phyloP scores from a whole-genome alignment of 2,888 invertebrate species.

The Tiphia femorata region DNA sequence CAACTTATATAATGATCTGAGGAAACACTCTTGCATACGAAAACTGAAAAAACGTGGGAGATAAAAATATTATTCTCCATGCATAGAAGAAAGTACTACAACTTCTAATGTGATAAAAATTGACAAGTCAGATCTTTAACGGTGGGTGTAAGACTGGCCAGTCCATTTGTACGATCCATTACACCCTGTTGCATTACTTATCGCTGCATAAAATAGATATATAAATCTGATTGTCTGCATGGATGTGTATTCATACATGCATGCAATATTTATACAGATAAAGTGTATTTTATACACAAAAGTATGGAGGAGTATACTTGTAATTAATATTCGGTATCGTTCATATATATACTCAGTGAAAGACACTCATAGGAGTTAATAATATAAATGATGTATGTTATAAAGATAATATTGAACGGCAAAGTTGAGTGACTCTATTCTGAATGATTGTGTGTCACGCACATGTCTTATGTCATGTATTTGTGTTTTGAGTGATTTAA shows the following conservation, averaged over 20 bases:
- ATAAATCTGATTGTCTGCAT: slow-evolving; percentile 20
- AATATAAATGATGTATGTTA: slow-evolving; percentile 12
- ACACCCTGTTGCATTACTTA: too few species aligned
- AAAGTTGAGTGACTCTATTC: slow-evolving; percentile 17
- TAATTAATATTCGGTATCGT: slow-evolving; percentile 25
- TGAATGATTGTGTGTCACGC: slow-evolving; percentile 6
- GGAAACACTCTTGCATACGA: slow-evolving; percentile 16
- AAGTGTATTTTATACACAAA: too few species aligned
- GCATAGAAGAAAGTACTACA: slow-evolving; percentile 38
- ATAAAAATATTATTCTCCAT: slow-evolving; percentile 21
- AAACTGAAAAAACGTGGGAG: slow-evolving; percentile 20
- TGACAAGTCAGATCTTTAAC: slow-evolving; percentile 30
- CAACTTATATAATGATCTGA: slow-evolving; percentile 13
- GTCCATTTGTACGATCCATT: slow-evolving; percentile 52
- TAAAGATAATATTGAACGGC: slow-evolving; percentile 6
- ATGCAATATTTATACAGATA: slow-evolving; percentile 13
- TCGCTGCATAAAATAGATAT: slow-evolving; percentile 30
- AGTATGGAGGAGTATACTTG: slow-evolving; percentile 24
- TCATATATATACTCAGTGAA: slow-evolving; percentile 26
- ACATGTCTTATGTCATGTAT: slow-evolving; percentile 17
- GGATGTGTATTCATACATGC: slow-evolving; percentile 6
- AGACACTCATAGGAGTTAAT: slow-evolving; percentile 22
- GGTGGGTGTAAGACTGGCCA: slow-evolving; percentile 32
- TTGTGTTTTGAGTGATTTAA: slow-evolving; percentile 25
- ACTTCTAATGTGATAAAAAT: slow-evolving; percentile 42